Conservation (phyloP, 2,888 invertebrate genomes). For the Ichneumoninae sp. region DNA sequence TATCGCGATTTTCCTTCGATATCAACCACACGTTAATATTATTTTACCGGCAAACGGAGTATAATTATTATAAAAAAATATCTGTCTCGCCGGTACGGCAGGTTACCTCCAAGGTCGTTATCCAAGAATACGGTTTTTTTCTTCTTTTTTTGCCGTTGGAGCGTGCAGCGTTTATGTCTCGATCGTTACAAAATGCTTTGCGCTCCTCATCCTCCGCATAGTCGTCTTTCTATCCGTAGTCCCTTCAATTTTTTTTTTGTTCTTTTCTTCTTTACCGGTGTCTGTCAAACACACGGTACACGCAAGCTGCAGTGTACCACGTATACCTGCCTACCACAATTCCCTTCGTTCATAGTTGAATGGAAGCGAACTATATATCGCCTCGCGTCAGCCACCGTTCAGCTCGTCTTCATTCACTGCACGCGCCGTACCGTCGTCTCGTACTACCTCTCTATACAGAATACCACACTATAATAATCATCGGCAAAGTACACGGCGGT, state of each 20-base stretch:
- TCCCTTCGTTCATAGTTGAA: conserved; percentile 47
- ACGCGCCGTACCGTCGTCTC: conserved; percentile 43
- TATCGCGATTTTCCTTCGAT: neutral
- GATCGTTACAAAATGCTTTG: conserved; percentile 22
- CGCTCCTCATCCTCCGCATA: neutral
- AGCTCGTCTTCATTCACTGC: conserved; percentile 59
- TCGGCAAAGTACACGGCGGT: neutral
- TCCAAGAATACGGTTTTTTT: neutral
- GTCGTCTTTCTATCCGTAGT: neutral
- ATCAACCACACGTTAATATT: neutral
- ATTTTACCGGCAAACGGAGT: neutral
- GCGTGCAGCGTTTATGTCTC: neutral
- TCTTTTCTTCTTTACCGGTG: neutral
- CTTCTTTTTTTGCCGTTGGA: neutral
- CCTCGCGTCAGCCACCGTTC: conserved; percentile 32
- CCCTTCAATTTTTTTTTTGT: conserved; percentile 23
- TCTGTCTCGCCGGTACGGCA: too few relatives aligned
- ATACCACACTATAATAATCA: conserved; percentile 1
- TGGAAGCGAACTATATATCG: conserved; percentile 35
- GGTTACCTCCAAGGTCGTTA: neutral
- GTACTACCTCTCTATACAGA: conserved; percentile 10
- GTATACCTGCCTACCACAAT: conserved; percentile 40
- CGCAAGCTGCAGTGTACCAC: neutral
- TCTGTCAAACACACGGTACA: conserved; percentile 32
- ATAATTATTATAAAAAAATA: neutral